These are phyloP conservation scores for Eptesicus fuscus DNA, from an alignment of 2,113 vertebrate species.

Conservation along the genomic window DNA sequence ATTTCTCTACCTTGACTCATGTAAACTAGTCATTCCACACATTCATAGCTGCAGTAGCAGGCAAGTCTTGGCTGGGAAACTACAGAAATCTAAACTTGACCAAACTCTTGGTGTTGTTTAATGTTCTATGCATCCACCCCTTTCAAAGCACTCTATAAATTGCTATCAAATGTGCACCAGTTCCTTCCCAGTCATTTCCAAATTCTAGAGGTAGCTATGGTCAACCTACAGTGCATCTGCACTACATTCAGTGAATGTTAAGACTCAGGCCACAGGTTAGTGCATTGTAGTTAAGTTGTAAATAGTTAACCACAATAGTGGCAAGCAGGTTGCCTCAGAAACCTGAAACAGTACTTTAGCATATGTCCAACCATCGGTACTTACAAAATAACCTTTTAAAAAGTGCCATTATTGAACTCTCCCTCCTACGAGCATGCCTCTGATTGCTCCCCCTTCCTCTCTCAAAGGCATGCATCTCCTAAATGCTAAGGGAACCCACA, in stretches of 20 bases:
- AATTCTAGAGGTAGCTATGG: slow-evolving; percentile 56
- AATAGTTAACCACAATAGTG: slow-evolving; percentile 41
- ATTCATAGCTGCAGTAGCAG: not conserved
- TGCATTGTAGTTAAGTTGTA: slow-evolving; percentile 43
- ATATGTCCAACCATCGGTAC: slow-evolving; percentile 38
- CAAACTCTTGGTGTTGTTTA: slow-evolving; percentile 50
- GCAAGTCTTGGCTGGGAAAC: slow-evolving; percentile 31
- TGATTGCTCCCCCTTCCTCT: too few species aligned
- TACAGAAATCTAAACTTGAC: slow-evolving; percentile 10
- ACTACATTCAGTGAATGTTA: slow-evolving; percentile 2
- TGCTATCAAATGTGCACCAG: not conserved
- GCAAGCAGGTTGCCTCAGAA: slow-evolving; percentile 61
- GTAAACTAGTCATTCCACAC: not conserved
- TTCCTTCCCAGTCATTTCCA: slow-evolving; percentile 59
- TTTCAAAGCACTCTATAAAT: slow-evolving; percentile 30
- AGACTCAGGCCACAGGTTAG: slow-evolving; percentile 14
- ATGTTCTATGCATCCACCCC: not conserved
- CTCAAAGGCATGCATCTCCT: too few species aligned
- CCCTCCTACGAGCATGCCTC: too few species aligned
- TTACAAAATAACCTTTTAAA: slow-evolving; percentile 60
- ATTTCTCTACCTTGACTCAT: not conserved
- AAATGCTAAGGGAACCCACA: too few species aligned
- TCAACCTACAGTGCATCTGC: slow-evolving; percentile 4
- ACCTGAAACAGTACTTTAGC: slow-evolving; percentile 57
- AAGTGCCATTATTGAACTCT: not conserved